Evolutionary conservation across 2,888 invertebrate genomes (phyloP), one percentile per base, ranked within the genome.

Genomic region (Agrilus mali): DNA sequence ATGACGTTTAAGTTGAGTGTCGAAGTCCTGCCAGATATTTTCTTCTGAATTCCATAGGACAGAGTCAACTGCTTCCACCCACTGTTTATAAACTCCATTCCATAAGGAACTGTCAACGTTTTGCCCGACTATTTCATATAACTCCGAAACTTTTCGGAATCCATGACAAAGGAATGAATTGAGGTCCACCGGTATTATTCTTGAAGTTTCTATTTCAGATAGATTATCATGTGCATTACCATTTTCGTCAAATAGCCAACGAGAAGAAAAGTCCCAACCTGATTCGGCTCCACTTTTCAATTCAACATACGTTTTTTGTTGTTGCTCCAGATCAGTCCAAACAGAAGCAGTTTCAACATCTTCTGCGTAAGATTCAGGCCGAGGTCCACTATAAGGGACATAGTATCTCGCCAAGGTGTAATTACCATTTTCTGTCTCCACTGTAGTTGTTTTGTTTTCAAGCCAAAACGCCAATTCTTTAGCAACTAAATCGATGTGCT

Each of bases 211-310:
- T 15, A 85, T 75, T 47, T 78, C 70, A 4, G 74, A 68, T 45
- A 90, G 61, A 53, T 77, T 62, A 8, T 50, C 53, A 46, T 67
- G 67, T 49, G 77, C 76, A 27, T 74, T 70, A n/a, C 77, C 78
- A 7, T 72, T 65, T 35, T 71, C 65, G 31, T 63, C 63, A 43
- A 78, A 70, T 54, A 86, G 78, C 89, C 89, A 90, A 14, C 89
- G 75, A 1, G 80, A 74, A 3, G 86, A 85, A 63, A 87, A 90
- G 59, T 92, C 92, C 87, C 86, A 88, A 1, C 92, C 92, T 33
- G 83, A 82, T 64, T 90, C 90, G 4, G 87, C 87, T 0, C 80
- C 86, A 33, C 85, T 79, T 57, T 84, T 84, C 12, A 86, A 64
- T 50, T 86, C 79, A 10, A 71, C 68, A 60, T 82, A 86, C 44